Evolutionary conservation across 2,113 vertebrate genomes (phyloP).

Genomic region (Macrotis lagotis): DNA sequence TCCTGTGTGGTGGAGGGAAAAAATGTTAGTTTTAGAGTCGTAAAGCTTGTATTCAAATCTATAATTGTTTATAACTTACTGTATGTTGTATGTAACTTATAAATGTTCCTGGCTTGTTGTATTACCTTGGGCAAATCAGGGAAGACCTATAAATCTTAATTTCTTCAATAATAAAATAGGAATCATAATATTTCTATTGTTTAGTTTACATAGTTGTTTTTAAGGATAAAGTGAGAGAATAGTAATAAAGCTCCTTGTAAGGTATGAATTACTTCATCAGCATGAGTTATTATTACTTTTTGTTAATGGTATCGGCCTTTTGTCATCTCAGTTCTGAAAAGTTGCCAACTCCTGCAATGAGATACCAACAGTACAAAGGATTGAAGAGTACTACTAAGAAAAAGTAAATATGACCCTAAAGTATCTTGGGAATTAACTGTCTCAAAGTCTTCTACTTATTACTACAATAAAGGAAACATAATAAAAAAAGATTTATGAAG

Average conservation of each 20-base stretch:
- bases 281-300: neutral
- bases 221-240: neutral
- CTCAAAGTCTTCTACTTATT: conserved; percentile 24
- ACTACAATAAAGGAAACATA: conserved; percentile 3
- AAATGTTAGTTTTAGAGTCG: neutral
- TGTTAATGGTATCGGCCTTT: neutral
- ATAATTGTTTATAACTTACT: neutral
- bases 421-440: conserved; percentile 16
- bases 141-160: neutral
- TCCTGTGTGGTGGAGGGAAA: neutral
- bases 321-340: neutral
- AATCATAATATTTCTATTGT: neutral
- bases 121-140: neutral
- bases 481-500: conserved; percentile 50
- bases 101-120: too few species aligned
- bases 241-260: neutral
- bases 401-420: neutral
- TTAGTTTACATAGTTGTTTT: neutral
- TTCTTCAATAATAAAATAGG: neutral
- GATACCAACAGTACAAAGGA: neutral
- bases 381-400: neutral
- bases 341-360: neutral
- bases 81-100: too few species aligned
- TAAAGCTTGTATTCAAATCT: neutral
- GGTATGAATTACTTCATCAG: neutral